Evolutionary conservation across 2,888 invertebrate genomes (phyloP), one percentile per base, ranked within the genome.

Genomic region (Limenitis camilla): DNA sequence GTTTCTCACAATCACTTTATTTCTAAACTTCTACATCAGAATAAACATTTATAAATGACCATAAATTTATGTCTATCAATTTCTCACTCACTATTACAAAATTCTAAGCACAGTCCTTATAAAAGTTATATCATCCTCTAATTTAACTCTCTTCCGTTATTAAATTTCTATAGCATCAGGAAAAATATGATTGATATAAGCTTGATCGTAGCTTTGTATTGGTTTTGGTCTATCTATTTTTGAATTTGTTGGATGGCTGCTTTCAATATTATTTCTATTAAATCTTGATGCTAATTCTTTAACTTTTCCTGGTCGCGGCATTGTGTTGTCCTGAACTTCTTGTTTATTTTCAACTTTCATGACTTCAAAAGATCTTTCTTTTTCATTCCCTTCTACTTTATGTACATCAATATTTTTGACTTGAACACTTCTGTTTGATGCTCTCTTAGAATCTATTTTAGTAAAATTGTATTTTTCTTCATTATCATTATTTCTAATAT

Each of bases 121-220:
- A 36, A 10, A 36, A 10, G 8, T 10, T 10, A 10, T 36, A 10
- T 8, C n/a, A 3, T 10, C 5, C n/a, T 36, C 36, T 36, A 40
- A 38, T 6, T 32, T 35, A 36, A 44, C 11, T 29, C 35, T 10
- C 11, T 33, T 5, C 19, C 4, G 11, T 29, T 11, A 1, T 73
- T 68, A 87, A 62, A 87, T 82, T 74, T 87, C 87, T 58, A 87
- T 76, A 59, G 87, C 87, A 60, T 86, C 85, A 53, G 91, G 90
- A 66, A 91, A 91, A 59, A 91, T 83, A 62, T 90, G 90, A 66
- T 91, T 89, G 63, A 91, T 84, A 72, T 91, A 91, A 55, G 89
- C 88, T 69, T 90, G 90, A 64, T 90, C 90, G 62, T 80, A 88
- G 61, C 87, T 86, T 65, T 90, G 90, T 55, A 91, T 68, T 8